A percentile compares a stretch with the other conserved stretches of the same genome.
Evolutionary conservation across 2,797 vertebrate species (phyloP).

Genomic region (Phrynocephalus forsythii): DNA sequence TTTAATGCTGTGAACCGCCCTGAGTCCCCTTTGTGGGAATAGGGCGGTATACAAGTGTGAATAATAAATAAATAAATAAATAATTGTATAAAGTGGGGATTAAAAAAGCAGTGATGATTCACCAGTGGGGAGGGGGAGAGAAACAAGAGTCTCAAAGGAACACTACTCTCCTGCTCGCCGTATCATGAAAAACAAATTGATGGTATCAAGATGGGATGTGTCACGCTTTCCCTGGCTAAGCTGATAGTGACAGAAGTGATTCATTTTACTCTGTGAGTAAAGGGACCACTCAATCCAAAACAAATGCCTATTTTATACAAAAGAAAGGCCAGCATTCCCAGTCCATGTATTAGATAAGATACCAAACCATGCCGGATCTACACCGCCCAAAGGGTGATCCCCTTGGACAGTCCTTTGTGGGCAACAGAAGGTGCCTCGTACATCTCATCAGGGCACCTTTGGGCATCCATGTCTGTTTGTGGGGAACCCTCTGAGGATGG

Average conservation of each 20-base stretch:
- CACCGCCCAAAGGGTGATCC: neutral
- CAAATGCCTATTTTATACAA: neutral
- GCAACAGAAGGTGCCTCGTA: too few species aligned
- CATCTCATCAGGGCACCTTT: neutral
- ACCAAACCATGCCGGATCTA: neutral
- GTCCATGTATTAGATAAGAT: neutral
- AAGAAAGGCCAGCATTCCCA: neutral
- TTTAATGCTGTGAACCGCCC: too few species aligned
- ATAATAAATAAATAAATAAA: too few species aligned
- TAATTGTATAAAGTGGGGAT: conserved; percentile 7
- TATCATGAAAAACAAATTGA: neutral
- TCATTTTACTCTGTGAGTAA: neutral
- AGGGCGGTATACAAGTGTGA: too few species aligned
- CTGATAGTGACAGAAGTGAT: neutral
- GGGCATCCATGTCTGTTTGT: neutral
- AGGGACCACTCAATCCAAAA: neutral
- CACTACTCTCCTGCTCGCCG: neutral
- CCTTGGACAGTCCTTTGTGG: neutral
- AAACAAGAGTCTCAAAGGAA: conserved; percentile 1
- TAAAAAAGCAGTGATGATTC: neutral
- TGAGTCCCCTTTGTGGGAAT: too few species aligned
- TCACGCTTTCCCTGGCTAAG: neutral
- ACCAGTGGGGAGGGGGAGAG: too few species aligned
- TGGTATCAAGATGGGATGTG: neutral
- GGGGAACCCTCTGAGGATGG: neutral